Conservation (phyloP, 2,888 invertebrate genomes). For the Lordiphosa fenestrarum region DNA sequence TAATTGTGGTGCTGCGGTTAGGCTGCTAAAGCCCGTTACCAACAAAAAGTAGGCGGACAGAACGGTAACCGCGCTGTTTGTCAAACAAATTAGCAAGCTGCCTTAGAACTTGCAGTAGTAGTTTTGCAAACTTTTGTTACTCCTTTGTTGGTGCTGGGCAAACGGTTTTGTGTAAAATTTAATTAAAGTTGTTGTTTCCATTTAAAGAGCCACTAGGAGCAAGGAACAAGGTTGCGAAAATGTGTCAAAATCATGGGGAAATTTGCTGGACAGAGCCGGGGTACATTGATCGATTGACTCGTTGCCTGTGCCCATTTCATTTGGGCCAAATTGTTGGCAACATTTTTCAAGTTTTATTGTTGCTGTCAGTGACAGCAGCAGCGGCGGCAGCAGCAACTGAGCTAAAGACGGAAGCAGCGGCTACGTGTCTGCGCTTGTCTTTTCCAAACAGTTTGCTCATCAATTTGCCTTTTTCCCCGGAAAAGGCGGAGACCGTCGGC, state of each 20-base stretch:
- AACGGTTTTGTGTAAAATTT: constrained; percentile 56
- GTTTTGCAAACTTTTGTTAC: constrained; percentile 47
- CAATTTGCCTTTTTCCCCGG: constrained; percentile 42
- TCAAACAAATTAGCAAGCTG: constrained; percentile 68
- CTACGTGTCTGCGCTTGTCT: constrained; percentile 44
- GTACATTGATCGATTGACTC: constrained; percentile 66
- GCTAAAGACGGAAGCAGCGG: constrained; percentile 12
- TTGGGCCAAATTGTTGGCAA: constrained; percentile 55
- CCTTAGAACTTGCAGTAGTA: constrained; percentile 47
- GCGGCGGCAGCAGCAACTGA: background rate
- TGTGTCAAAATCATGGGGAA: constrained; percentile 39
- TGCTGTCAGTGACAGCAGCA: constrained; percentile 60
- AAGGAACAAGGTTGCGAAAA: constrained; percentile 21
- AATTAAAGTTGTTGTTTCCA: constrained; percentile 50
- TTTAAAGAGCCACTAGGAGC: constrained; percentile 31
- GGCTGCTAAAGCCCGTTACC: constrained; percentile 28
- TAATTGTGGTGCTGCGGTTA: constrained; percentile 44
- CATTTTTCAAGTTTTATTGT: constrained; percentile 68
- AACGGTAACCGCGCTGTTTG: constrained; percentile 49
- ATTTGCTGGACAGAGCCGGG: constrained; percentile 13
- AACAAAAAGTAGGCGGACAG: constrained; percentile 3
- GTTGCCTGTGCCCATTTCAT: constrained; percentile 60
- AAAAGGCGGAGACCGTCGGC: constrained; percentile 3
- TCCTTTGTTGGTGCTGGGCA: constrained; percentile 43
- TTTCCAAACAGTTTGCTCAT: constrained; percentile 48